Evolutionary conservation across 2,797 vertebrate genomes (phyloP), one percentile per base, ranked within the genome.

Genomic region (Phataginus tetradactyla): DNA sequence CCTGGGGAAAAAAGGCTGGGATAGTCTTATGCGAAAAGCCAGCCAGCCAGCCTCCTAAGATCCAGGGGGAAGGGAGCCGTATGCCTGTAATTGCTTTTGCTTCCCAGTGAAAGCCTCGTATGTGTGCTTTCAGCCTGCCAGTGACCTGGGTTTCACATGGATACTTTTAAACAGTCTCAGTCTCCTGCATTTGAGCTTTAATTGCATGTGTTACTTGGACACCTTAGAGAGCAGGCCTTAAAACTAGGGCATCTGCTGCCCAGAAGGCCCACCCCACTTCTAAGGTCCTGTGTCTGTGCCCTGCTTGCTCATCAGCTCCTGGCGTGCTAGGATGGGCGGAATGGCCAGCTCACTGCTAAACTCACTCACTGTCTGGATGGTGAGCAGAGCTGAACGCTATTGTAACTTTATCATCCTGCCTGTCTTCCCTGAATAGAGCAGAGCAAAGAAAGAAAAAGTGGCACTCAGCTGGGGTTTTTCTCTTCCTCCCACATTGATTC

Each of bases 321-420:
- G 20, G 63, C 45, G 2, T 14, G 17, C 59, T 20, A 7, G n/a
- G 34, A 11, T 45, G 45, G 11, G 55, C 4, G 0, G 34, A 51
- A 29, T 34, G 0, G 1, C 39, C 2, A 0, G 42, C 59, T 4
- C 4, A 37, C 9, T 0, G 4, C 42, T 0, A 51, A 49, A 4
- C 21, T 0, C 17, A 17, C 12, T 8, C 17, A 17, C 12, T 8
- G 8, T 20, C 77, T 37, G 11, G 20, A 8, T 53, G 74, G 7
- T 5, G 4, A 32, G 14, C 5, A 0, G 21, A 10, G 39, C 25
- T 72, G 39, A 61, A n/a, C 21, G 0, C 49, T 10, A 3, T 15
- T 25, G 14, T 25, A 37, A 20, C 86, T 42, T 69, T 57, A 10
- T 45, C 74, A 84, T 63, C 74, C 27, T 15, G 29, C 21, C 45